Percentiles rank a stretch among this genome's conserved stretches.
phyloP scores from a whole-genome alignment of 2,888 invertebrate genomes.

The Lithosia quadra region DNA sequence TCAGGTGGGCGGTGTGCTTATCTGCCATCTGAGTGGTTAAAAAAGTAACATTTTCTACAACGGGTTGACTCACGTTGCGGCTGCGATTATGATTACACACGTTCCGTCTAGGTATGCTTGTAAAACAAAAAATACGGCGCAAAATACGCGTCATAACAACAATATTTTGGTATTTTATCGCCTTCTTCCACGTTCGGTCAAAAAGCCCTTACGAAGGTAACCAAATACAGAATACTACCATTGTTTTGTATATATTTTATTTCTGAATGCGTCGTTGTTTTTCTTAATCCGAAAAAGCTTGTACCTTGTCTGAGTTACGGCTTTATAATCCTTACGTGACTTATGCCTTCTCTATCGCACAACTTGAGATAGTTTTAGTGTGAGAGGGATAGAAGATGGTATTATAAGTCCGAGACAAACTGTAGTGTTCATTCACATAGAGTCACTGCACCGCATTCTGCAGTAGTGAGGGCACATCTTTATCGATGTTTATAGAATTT shows the following conservation, averaged over 20 bases:
- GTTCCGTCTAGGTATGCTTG: not conserved
- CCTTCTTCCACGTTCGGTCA: not conserved
- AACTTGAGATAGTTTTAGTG: slow-evolving; percentile 12
- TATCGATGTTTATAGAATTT: slow-evolving; percentile 43
- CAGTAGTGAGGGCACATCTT: slow-evolving; percentile 62
- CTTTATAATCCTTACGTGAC: slow-evolving; percentile 78
- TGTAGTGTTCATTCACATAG: slow-evolving; percentile 81
- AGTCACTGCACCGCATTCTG: slow-evolving; percentile 83
- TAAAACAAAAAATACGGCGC: not conserved
- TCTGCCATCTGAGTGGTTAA: not conserved
- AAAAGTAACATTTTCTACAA: not conserved
- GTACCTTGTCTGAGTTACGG: slow-evolving; percentile 66
- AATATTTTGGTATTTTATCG: not conserved
- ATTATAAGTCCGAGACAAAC: slow-evolving; percentile 59
- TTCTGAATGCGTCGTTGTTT: slow-evolving; percentile 45
- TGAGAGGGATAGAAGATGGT: slow-evolving; percentile 54
- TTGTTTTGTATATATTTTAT: slow-evolving; percentile 21
- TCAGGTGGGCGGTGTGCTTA: too few relatives aligned
- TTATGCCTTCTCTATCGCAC: slow-evolving; percentile 54
- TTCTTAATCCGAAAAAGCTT: slow-evolving; percentile 60
- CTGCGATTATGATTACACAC: not conserved
- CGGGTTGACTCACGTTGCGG: not conserved
- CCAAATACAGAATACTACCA: slow-evolving; percentile 23
- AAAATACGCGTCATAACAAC: not conserved
- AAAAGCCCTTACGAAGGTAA: not conserved